Evolutionary conservation across 2,113 vertebrate species (phyloP).

Genomic region (Tursiops truncatus): DNA sequence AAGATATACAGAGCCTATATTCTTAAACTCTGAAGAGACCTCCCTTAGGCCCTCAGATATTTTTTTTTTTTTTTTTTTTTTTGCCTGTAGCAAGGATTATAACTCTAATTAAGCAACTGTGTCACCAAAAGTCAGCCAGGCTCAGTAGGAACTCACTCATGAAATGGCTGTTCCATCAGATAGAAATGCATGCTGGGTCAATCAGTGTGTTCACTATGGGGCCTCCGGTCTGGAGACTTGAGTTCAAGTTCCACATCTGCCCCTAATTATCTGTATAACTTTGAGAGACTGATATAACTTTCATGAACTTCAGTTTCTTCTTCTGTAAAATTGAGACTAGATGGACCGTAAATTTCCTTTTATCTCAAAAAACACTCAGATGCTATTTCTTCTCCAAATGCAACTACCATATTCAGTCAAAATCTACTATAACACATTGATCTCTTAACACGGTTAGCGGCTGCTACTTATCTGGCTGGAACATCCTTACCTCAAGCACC

Average conservation of each 20-base stretch:
- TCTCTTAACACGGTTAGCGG: slow-evolving; percentile 30
- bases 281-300: not conserved
- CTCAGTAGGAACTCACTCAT: not conserved
- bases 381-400: not conserved
- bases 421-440: slow-evolving; percentile 48
- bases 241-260: not conserved
- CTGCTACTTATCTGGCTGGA: slow-evolving; percentile 51
- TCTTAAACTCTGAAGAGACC: slow-evolving; percentile 21
- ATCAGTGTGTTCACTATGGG: not conserved
- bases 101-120: slow-evolving; percentile 5
- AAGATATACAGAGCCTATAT: not conserved
- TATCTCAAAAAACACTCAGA: slow-evolving; percentile 31
- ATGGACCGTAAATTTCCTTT: not conserved
- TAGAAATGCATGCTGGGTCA: not conserved
- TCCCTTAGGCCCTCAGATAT: not conserved
- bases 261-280: slow-evolving; percentile 36
- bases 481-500: slow-evolving; percentile 55
- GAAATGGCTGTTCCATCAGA: not conserved
- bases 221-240: not conserved
- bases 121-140: not conserved
- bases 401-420: slow-evolving; percentile 23
- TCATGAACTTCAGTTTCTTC: not conserved
- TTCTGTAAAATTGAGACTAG: not conserved
- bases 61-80: not conserved
- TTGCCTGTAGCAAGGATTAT: not conserved